Evolutionary conservation across 2,113 vertebrate genomes (phyloP).

Genomic region (Ochotona curzoniae): DNA sequence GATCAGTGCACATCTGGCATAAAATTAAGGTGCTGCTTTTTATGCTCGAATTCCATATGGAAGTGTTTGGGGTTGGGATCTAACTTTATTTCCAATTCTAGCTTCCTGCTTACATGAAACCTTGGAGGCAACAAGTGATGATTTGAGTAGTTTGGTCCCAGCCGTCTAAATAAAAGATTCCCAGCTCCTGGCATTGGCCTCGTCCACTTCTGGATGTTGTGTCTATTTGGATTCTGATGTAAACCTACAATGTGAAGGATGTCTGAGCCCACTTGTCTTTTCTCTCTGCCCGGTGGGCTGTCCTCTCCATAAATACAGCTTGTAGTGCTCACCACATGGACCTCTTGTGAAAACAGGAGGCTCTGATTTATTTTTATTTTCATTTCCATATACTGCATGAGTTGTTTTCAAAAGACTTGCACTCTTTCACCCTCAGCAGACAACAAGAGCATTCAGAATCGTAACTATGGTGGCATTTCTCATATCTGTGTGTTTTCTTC

Average conservation of each 20-base stretch:
- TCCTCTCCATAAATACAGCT: neutral
- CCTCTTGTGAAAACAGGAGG: neutral
- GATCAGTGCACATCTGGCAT: no score
- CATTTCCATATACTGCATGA: neutral
- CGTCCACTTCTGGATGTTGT: no score
- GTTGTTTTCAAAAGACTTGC: neutral
- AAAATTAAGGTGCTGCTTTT: no score
- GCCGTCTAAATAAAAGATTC: no score
- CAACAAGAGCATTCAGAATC: neutral
- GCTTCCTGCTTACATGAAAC: no score
- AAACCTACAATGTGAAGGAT: neutral
- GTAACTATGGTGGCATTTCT: conserved; percentile 13
- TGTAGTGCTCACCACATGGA: neutral
- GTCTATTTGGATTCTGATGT: neutral
- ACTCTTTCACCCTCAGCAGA: neutral
- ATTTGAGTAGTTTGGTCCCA: no score
- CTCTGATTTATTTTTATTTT: conserved; percentile 22
- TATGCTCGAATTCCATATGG: no score
- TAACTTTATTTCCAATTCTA: no score
- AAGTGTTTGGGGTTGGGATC: no score
- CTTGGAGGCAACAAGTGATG: no score
- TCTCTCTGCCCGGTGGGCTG: neutral
- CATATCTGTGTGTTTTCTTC: conserved; percentile 31
- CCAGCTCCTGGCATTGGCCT: no score
- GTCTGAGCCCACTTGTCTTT: neutral